A percentile compares a stretch with the other conserved stretches of the same genome.
These are phyloP conservation scores for Oryzias woworae DNA, from an alignment of 2,113 vertebrate genomes.

Conservation along the genomic window DNA sequence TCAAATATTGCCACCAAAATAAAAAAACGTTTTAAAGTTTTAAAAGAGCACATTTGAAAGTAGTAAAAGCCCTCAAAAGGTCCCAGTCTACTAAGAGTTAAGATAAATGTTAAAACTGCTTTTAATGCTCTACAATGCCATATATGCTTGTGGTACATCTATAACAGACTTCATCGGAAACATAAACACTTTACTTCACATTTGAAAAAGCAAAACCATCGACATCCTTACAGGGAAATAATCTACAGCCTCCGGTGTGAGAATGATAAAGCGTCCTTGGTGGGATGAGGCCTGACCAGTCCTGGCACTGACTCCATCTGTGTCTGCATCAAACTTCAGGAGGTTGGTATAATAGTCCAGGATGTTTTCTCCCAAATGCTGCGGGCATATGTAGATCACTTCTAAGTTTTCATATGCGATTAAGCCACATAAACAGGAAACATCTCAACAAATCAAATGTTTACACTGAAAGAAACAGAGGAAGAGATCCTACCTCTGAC, in stretches of 20 bases:
- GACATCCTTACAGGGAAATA: constrained; percentile 81
- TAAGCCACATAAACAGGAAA: constrained; percentile 3
- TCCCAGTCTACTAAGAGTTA: too few relatives aligned
- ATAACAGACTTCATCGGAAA: neutral
- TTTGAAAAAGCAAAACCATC: neutral
- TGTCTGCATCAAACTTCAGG: constrained; percentile 80
- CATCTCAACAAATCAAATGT: neutral
- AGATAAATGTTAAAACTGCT: too few relatives aligned
- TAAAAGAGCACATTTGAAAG: too few relatives aligned
- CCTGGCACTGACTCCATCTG: constrained; percentile 71
- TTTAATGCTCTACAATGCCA: constrained; percentile 24
- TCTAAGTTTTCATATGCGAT: constrained; percentile 86
- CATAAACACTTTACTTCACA: too few relatives aligned
- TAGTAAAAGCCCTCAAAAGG: too few relatives aligned
- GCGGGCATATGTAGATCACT: constrained; percentile 88
- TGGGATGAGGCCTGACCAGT: constrained; percentile 65
- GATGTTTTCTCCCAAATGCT: constrained; percentile 81
- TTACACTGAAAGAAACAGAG: neutral
- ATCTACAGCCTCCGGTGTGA: constrained; percentile 88
- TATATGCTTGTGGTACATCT: constrained; percentile 21
- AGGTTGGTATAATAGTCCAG: constrained; percentile 85
- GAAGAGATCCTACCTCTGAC: constrained; percentile 77
- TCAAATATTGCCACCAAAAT: too few relatives aligned
- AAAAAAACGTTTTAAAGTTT: too few relatives aligned
- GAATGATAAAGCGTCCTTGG: constrained; percentile 85